phyloP scores from a whole-genome alignment of 1,140 invertebrate genomes.

The Eriocheir sinensis region DNA sequence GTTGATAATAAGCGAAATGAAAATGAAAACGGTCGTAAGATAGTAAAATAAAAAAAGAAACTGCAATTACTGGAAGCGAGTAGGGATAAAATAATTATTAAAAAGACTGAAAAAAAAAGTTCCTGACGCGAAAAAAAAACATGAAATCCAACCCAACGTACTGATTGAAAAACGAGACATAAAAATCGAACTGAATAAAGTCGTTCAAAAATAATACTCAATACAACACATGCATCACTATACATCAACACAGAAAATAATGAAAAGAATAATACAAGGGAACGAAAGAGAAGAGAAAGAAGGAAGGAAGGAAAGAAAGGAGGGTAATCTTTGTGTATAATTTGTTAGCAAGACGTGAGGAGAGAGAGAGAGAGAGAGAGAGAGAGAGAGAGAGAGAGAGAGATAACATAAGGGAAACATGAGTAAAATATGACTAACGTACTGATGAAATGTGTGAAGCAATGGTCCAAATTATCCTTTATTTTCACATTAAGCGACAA shows the following conservation, averaged over 20 bases:
- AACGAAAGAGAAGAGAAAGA: neutral
- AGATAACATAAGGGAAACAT: neutral
- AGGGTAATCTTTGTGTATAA: no score
- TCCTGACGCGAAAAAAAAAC: no score
- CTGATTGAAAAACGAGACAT: no score
- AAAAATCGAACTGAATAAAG: no score
- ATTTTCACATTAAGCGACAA: conserved; percentile 26
- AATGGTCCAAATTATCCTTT: neutral
- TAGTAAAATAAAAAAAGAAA: neutral
- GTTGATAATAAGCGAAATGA: neutral
- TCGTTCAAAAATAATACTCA: no score
- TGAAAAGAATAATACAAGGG: neutral
- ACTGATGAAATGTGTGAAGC: neutral
- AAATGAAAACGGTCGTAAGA: neutral
- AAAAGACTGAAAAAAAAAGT: no score
- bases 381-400: conserved; percentile 36
- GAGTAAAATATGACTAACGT: no score
- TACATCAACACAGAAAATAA: no score
- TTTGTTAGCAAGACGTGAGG: no score
- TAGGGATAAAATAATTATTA: neutral
- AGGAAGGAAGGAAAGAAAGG: neutral
- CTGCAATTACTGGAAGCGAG: neutral
- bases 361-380: conserved; percentile 44
- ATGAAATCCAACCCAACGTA: no score
- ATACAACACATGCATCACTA: no score